A percentile compares a stretch with the other conserved stretches of the same genome.
Conservation (phyloP, 2,888 invertebrate species). For the Empis livida region DNA sequence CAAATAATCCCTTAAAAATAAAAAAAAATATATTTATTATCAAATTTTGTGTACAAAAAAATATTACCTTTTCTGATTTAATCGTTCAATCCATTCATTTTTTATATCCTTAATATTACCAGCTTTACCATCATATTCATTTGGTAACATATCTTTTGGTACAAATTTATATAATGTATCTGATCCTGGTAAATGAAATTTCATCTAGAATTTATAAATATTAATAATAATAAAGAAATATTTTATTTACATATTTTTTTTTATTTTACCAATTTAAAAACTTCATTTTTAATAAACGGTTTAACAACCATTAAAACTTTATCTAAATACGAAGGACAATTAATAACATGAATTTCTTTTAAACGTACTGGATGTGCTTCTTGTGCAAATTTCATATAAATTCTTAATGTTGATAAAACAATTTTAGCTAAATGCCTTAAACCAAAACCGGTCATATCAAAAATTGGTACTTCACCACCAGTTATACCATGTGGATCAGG, state of each 20-base stretch:
- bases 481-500: conserved; percentile 46
- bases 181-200: conserved; percentile 55
- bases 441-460: conserved; percentile 52
- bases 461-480: conserved; percentile 57
- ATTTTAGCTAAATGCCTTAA: conserved; percentile 51
- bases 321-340: conserved; percentile 51
- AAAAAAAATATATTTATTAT: background rate
- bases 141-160: conserved; percentile 31
- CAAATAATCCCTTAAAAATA: background rate
- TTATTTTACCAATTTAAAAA: conserved; percentile 47
- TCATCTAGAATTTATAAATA: conserved; percentile 40
- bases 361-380: conserved; percentile 56
- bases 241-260: background rate
- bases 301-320: conserved; percentile 47
- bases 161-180: conserved; percentile 48
- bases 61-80: conserved; percentile 43
- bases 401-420: conserved; percentile 46
- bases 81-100: conserved; percentile 42
- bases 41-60: background rate
- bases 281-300: conserved; percentile 53
- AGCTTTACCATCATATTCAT: conserved; percentile 25
- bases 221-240: background rate
- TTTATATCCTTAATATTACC: conserved; percentile 38
- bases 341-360: conserved; percentile 52
- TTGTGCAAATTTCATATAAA: conserved; percentile 62